These are phyloP conservation scores for Cerceris rybyensis DNA, from an alignment of 2,888 invertebrate species.

Conservation along the genomic window DNA sequence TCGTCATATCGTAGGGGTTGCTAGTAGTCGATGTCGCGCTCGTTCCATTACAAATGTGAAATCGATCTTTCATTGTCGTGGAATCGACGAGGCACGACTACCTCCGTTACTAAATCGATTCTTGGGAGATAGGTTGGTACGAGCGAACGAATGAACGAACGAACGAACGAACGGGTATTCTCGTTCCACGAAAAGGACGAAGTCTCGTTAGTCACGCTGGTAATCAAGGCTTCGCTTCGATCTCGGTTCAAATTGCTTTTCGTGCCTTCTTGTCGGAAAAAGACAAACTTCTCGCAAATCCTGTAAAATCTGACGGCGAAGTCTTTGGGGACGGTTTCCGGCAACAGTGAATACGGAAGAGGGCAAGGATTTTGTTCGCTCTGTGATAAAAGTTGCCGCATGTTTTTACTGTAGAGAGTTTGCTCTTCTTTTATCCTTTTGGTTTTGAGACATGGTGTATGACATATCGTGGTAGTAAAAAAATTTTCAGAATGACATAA, in stretches of 20 bases:
- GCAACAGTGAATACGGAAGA: background rate
- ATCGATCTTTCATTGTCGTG: slow-evolving; percentile 75
- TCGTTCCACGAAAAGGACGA: slow-evolving; percentile 66
- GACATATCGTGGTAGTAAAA: too few relatives aligned
- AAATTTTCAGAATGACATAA: too few relatives aligned
- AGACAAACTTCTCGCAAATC: slow-evolving; percentile 31
- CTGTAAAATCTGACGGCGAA: slow-evolving; percentile 18
- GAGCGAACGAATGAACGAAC: slow-evolving; percentile 62
- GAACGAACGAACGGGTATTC: slow-evolving; percentile 64
- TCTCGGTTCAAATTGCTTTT: slow-evolving; percentile 68
- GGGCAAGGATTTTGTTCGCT: background rate
- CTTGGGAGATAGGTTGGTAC: slow-evolving; percentile 67
- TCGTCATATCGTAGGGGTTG: background rate
- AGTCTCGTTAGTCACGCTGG: slow-evolving; percentile 76
- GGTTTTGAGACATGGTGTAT: too few relatives aligned
- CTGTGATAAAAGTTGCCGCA: background rate
- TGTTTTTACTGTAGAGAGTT: too few relatives aligned
- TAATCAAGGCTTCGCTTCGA: slow-evolving; percentile 74
- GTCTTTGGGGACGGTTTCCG: background rate
- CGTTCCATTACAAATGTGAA: slow-evolving; percentile 74
- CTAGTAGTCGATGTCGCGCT: slow-evolving; percentile 53
- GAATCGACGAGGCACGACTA: slow-evolving; percentile 66
- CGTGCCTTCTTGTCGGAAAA: slow-evolving; percentile 38
- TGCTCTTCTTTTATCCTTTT: too few relatives aligned
- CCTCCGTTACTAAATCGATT: slow-evolving; percentile 73